Evolutionary conservation across 2,797 vertebrate genomes (phyloP).

Genomic region (Poliocrania exsul): DNA sequence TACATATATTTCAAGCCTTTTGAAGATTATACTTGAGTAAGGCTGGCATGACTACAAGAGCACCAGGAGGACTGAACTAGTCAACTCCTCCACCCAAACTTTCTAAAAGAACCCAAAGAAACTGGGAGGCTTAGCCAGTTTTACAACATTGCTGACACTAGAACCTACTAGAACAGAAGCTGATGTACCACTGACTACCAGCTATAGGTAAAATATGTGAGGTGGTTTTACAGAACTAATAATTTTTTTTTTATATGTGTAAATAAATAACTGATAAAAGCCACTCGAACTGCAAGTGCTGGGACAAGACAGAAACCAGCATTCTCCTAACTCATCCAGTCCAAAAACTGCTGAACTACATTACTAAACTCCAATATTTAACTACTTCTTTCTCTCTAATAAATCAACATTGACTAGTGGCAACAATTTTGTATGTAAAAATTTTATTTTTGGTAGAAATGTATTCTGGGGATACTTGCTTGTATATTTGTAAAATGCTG

Average conservation of each 20-base stretch:
- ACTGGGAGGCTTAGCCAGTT: background rate
- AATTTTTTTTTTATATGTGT: fast-evolving
- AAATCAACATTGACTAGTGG: background rate
- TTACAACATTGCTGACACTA: background rate
- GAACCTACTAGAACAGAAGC: background rate
- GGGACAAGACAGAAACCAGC: background rate
- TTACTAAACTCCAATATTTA: background rate
- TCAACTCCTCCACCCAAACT: background rate
- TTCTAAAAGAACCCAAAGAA: background rate
- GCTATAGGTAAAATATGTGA: background rate
- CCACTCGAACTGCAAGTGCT: background rate
- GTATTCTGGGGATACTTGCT: background rate
- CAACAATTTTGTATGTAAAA: background rate
- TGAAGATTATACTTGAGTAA: background rate
- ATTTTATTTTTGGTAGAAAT: background rate
- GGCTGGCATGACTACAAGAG: background rate
- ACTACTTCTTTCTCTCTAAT: background rate
- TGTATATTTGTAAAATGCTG: background rate
- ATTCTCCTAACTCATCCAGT: background rate
- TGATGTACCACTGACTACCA: fast-evolving
- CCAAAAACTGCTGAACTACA: background rate
- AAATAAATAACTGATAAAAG: background rate
- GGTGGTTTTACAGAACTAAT: background rate
- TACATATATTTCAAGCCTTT: background rate
- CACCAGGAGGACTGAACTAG: background rate